Evolutionary conservation across 2,888 invertebrate species (phyloP).

Genomic region (Clistopyga incitator): DNA sequence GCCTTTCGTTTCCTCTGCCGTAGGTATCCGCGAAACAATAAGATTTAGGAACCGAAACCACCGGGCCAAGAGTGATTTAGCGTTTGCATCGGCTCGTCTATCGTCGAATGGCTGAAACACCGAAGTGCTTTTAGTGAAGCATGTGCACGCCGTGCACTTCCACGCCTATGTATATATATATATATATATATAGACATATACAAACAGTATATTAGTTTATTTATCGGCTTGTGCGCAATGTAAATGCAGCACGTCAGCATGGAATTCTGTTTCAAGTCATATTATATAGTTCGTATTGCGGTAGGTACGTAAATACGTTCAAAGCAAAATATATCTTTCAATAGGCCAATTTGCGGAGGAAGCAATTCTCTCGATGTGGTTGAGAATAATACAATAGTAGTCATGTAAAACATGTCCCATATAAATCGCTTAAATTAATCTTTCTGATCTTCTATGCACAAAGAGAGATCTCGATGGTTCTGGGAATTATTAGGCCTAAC

Average conservation of each 20-base stretch:
- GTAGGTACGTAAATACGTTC: background rate
- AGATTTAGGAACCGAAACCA: conserved; percentile 65
- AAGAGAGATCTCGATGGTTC: too few relatives aligned
- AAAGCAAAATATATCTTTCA: background rate
- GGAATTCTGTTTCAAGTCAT: too few relatives aligned
- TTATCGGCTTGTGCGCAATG: background rate
- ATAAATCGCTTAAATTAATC: background rate
- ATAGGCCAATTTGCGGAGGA: background rate
- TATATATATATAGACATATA: conserved; percentile 1
- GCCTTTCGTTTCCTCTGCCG: conserved; percentile 6
- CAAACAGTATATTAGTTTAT: background rate
- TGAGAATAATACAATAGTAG: background rate
- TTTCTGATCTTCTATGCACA: background rate
- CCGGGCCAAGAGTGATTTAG: conserved; percentile 62
- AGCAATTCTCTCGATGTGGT: background rate
- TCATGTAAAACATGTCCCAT: background rate
- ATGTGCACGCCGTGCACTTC: conserved; percentile 14
- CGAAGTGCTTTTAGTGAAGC: conserved; percentile 54
- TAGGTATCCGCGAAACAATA: conserved; percentile 62
- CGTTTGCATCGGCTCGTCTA: conserved; percentile 60
- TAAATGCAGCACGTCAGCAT: background rate
- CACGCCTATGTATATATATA: background rate
- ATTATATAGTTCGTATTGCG: background rate
- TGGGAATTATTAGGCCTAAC: too few relatives aligned
- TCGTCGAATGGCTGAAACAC: conserved; percentile 55